Conservation (phyloP, 1,140 invertebrate species). For the Drusus annulatus region DNA sequence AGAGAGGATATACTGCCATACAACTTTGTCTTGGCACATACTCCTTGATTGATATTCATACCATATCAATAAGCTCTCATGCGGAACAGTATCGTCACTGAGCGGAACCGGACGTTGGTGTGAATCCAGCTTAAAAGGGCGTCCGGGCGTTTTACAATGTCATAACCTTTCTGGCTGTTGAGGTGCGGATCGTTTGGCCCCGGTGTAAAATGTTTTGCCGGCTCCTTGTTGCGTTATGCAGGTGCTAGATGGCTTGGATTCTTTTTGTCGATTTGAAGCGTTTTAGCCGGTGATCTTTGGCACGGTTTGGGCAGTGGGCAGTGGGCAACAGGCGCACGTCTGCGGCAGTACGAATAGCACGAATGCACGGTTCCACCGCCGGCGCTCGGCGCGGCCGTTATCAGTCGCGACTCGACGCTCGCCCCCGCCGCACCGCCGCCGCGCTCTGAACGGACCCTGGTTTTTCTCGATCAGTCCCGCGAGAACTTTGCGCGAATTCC, state of each 20-base stretch:
- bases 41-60: too few species aligned
- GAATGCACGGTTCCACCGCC: neutral
- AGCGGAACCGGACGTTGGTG: too few species aligned
- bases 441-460: neutral
- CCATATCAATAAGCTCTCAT: too few species aligned
- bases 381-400: neutral
- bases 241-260: neutral
- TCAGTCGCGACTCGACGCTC: conserved; percentile 31
- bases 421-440: conserved; percentile 19
- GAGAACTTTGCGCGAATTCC: neutral
- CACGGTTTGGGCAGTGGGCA: neutral
- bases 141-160: neutral
- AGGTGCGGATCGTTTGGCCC: neutral
- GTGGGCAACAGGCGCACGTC: neutral
- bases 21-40: too few species aligned
- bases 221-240: neutral
- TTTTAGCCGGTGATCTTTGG: too few species aligned
- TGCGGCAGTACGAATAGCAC: neutral
- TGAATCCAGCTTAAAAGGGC: too few species aligned
- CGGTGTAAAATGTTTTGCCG: neutral
- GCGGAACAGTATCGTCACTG: too few species aligned
- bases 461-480: neutral
- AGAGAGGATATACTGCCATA: too few species aligned
- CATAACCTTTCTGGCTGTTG: neutral
- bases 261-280: neutral